Base-by-base conservation (phyloP, 1,140 invertebrate species). In the Armadillidium nasatum region DNA sequence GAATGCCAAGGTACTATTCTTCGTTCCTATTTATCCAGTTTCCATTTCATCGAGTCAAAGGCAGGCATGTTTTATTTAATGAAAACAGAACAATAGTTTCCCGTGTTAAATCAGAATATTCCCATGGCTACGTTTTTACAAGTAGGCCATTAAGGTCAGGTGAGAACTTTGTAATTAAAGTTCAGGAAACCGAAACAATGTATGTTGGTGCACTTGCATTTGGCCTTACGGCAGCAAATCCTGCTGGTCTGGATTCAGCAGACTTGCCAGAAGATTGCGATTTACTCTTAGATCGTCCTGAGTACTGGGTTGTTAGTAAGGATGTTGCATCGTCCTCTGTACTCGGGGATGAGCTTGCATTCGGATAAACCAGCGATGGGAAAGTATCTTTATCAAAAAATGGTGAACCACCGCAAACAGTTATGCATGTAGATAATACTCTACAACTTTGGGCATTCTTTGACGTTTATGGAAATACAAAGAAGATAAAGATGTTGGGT, bases 221-320 rank as follows among this genome's bases (percentile, higher is more conserved):
- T 43, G 96, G 96, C 0, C 86, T 98, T 67, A 99, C 96, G 0
- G 94, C 94, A 0, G 97, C 95, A 85, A 93, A 98, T 84, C 96
- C 96, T 0, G 86, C 89, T 0, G 88, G 87, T 10, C 82, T 98
- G 10, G 87, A 89, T 50, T 85, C 88, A 0, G 86, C 87, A 13
- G 93, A 94, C 81, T 85, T 98, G 10, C 97, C 97, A 0, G 94
- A 97, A 81, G 95, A 98, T 85, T 92, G 94, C 0, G 95, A 98
- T 82, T 88, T 93, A 33, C 86, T 99, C 0, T 84, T 98, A 3
- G 96, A 99, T 84, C 87, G 96, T n/a, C 93, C 92, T 0, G 96
- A 99, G 83, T 98, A 98, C 84, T 98, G 96, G 96, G 94, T 98
- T 0, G 93, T 98, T 0, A 92, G 92, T 80, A 93, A 96, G 82